Evolutionary conservation across 2,888 invertebrate species (phyloP), one percentile per base, ranked within the genome.

Genomic region (Lissocephala sabroskyi): DNA sequence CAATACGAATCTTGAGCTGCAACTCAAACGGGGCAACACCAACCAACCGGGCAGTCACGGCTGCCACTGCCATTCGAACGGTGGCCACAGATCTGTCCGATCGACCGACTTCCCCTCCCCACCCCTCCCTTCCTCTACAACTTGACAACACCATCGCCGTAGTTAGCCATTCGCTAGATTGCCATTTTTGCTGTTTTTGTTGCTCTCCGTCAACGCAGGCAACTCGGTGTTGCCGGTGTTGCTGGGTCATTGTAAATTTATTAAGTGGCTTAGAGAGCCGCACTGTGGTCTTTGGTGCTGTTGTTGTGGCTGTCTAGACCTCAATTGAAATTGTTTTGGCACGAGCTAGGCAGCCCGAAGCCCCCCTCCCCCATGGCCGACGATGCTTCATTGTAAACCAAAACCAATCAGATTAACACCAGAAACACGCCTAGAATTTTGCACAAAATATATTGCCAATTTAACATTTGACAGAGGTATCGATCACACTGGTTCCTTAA

Each of bases 191-290:
- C 35, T 14, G n/a, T n/a, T n/a, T n/a, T n/a, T n/a, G n/a, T n/a
- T n/a, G n/a, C 35, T 23, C 23, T n/a, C n/a, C n/a, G n/a, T n/a
- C 11, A 32, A 32, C 30, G 13, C 30, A 32, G n/a, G n/a, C 23
- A 23, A 23, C 4, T 23, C 3, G 30, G 6, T 30, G 30, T n/a
- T 30, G 30, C n/a, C 10, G 30, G 3, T 30, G 30, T 11, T 30
- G 23, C 16, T 17, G 13, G n/a, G 53, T 51, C 73, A 71, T 67
- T 71, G 71, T 71, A 75, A 75, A 71, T 74, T 71, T 71, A 75
- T 71, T 71, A 67, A 71, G 70, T 71, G 68, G 65, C 73, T 68
- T 55, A 35, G 14, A 13, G 23, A 5, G 23, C 23, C 7, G 3
- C 3, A 23, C 23, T 5, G 23, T 23, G 3, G 23, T 23, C 7